Evolutionary conservation across 2,113 vertebrate species (phyloP).

Genomic region (Albula goreensis): DNA sequence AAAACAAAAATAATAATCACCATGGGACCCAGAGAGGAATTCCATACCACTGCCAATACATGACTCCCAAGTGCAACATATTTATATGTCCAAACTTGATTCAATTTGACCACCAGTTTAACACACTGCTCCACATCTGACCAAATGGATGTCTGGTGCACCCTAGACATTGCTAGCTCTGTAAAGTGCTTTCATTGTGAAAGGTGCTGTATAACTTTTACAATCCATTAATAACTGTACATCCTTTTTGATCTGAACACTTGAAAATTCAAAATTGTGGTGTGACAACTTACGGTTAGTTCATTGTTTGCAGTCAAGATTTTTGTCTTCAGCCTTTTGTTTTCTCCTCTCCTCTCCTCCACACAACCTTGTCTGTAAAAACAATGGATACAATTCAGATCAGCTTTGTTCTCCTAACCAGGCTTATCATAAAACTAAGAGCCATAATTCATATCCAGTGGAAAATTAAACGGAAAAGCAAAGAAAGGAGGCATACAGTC

Average conservation of each 20-base stretch:
- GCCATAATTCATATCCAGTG: neutral
- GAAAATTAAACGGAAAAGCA: neutral
- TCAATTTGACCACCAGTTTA: no score
- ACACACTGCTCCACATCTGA: no score
- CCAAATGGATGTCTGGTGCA: no score
- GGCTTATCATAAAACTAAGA: neutral
- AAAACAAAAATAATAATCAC: no score
- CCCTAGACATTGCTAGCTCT: no score
- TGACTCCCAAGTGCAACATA: no score
- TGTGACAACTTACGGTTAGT: conserved; percentile 57
- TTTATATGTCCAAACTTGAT: no score
- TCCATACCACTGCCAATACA: no score
- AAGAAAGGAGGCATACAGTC: neutral
- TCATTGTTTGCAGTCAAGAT: conserved; percentile 55
- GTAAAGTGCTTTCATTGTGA: neutral
- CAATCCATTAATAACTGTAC: no score
- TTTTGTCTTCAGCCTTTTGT: conserved; percentile 37
- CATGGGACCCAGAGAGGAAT: no score
- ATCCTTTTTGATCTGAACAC: no score
- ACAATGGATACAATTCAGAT: conserved; percentile 29
- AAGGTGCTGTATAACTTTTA: neutral
- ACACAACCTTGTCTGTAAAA: conserved; percentile 49
- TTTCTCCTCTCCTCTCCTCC: conserved; percentile 41
- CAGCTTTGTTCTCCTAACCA: neutral
- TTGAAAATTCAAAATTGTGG: neutral